Percentiles rank a stretch among this genome's conserved stretches.
phyloP scores from a whole-genome alignment of 35 echinoderm and acorn worm genomes.

The Stichopus chloronotus region DNA sequence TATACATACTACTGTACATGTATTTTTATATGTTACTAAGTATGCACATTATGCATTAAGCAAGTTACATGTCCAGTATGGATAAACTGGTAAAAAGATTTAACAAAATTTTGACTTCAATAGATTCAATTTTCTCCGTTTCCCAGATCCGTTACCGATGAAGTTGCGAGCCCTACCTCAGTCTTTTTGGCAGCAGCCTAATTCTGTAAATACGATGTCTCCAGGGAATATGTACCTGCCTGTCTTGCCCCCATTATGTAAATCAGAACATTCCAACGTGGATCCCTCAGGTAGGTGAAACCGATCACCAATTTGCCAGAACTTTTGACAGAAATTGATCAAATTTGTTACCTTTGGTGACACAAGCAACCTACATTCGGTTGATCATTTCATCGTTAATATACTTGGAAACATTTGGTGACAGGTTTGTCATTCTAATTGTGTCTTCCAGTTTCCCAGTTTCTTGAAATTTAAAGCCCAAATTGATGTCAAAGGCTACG shows the following conservation, averaged over 20 bases:
- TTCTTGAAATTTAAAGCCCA: too few species aligned
- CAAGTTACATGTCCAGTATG: too few species aligned
- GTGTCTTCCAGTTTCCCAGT: too few species aligned
- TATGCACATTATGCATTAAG: too few species aligned
- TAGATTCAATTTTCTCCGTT: background rate
- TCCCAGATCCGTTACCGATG: slow-evolving; percentile 94
- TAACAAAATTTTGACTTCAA: too few species aligned
- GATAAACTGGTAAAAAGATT: too few species aligned
- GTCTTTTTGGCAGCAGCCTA: slow-evolving; percentile 99
- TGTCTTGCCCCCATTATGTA: slow-evolving; percentile 89
- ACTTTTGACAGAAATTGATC: slow-evolving; percentile 3
- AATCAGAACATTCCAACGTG: slow-evolving; percentile 84
- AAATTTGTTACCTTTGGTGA: background rate
- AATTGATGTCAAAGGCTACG: too few species aligned
- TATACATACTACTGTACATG: too few species aligned
- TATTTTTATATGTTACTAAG: too few species aligned
- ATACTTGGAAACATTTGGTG: background rate
- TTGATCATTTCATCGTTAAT: background rate
- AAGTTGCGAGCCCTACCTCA: slow-evolving; percentile 87
- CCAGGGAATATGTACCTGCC: slow-evolving; percentile 85
- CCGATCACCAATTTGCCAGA: background rate
- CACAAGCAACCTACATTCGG: background rate
- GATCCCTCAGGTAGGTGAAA: slow-evolving; percentile 70
- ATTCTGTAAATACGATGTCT: slow-evolving; percentile 74
- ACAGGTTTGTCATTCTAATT: background rate